Evolutionary conservation across 37 sponge, comb jelly and placozoan species (phyloP).

Genomic region (Cladorhizidae sp.): DNA sequence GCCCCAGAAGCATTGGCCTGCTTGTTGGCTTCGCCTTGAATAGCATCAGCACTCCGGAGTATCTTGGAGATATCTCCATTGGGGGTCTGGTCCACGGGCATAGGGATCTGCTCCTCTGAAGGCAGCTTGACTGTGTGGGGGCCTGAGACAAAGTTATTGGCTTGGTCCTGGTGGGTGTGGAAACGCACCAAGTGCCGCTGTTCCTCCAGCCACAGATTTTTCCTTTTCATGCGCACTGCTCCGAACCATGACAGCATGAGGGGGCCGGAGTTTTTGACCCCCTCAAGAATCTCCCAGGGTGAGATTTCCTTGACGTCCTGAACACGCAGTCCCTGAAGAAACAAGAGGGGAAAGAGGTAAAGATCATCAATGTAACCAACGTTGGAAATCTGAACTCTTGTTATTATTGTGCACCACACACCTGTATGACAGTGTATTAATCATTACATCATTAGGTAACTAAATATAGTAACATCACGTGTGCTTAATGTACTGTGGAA

Average conservation of each 20-base stretch:
- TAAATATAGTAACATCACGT: no score
- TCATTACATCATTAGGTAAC: no score
- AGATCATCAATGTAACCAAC: no score
- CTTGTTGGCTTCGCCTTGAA: no score
- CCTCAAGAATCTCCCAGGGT: slow-evolving; percentile 89
- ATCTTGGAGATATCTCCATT: no score
- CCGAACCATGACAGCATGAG: slow-evolving; percentile 84
- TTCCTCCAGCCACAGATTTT: slow-evolving; percentile 77
- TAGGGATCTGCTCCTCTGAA: slow-evolving; percentile 1
- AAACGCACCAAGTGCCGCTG: slow-evolving; percentile 54
- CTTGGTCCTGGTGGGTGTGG: slow-evolving; percentile 71
- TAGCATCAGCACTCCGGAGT: no score
- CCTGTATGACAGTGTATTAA: no score
- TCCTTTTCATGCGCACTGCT: slow-evolving; percentile 77
- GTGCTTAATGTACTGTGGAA: no score
- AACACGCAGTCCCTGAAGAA: slow-evolving; percentile 65
- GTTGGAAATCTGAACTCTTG: no score
- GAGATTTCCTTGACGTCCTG: slow-evolving; percentile 75
- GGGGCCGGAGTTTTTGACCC: slow-evolving; percentile 76
- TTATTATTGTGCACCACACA: no score
- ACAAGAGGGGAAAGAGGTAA: background rate
- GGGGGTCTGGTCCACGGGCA: background rate
- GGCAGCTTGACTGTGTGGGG: slow-evolving; percentile 42
- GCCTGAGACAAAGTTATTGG: slow-evolving; percentile 12
- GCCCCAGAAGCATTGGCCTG: no score